Base-by-base conservation (phyloP, 2,888 invertebrate species). In the Anaspis maculata region DNA sequence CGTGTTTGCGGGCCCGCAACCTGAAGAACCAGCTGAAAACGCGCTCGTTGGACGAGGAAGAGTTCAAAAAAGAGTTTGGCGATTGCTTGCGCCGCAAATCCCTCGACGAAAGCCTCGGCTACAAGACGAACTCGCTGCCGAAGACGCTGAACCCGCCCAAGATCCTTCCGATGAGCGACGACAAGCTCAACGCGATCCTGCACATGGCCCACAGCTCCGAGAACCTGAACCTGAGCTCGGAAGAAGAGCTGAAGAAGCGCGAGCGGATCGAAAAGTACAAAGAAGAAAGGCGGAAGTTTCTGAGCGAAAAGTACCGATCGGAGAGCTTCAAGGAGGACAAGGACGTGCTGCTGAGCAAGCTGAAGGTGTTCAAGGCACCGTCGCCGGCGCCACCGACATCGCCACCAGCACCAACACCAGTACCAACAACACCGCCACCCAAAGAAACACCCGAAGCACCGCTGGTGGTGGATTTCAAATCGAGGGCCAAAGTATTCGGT, bases 261-360 rank as follows among this genome's bases (percentile, higher is more conserved):
- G 89, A 90, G 56, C 67, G 90, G 26, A 88, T 91, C 44, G 89
- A 91, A 62, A 83, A 84, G 59, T 91, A 90, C 59, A 91, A 91
- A 66, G 88, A 90, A 57, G 90, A 91, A 56, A 69, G 90, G n/a
- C 71, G 91, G 30, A 82, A 79, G 47, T 85, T 87, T 52, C 65
- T 90, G 9, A 74, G 88, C 26, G 88, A 90, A 56, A 89, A 88
- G 60, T 89, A 88, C 59, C 81, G 85, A 42, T 81, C 85, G 1
- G 87, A 87, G 47, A 82, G 86, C 6, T 81, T 89, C 38, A 72
- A 80, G 28, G 79, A 79, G 44, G 60, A 65, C 34, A 75, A 71
- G 37, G 76, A 77, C 2, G 57, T 64, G 16, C 68, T 76, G 25
- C 66, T 64, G 26, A 56, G 57, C 6, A 46, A 62, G n/a, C 46